These are phyloP conservation scores for Erebia ligea DNA, from an alignment of 2,888 invertebrate species.

Conservation along the genomic window DNA sequence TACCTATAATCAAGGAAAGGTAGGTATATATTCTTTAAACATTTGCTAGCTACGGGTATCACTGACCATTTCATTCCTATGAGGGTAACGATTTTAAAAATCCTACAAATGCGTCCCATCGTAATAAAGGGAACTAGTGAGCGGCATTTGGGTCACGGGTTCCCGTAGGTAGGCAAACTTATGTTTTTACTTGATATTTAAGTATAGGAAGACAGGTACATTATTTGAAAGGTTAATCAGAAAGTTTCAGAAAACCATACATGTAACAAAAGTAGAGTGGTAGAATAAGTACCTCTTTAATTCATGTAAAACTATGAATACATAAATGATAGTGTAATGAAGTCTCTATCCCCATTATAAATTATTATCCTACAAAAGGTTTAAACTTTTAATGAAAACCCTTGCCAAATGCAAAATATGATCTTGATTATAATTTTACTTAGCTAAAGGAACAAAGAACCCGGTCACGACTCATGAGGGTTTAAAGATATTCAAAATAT, in stretches of 20 bases:
- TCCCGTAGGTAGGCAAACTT: conserved; percentile 15
- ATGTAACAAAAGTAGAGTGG: too few relatives aligned
- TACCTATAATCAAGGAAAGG: neutral
- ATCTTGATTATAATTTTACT: conserved; percentile 14
- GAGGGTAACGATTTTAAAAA: neutral
- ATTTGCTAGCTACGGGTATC: neutral
- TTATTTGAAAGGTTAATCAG: too few relatives aligned
- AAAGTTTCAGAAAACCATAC: too few relatives aligned
- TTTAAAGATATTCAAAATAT: conserved; percentile 6
- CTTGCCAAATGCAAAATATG: conserved; percentile 15
- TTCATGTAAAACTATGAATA: too few relatives aligned
- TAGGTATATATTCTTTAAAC: too few relatives aligned
- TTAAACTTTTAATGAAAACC: neutral
- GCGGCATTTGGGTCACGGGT: neutral
- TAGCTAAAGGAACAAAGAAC: conserved; percentile 12
- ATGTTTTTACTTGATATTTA: neutral
- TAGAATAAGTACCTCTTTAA: too few relatives aligned
- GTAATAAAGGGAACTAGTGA: neutral
- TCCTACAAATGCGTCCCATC: neutral
- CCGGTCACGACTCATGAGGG: conserved; percentile 2
- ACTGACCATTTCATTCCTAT: neutral
- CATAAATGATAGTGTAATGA: neutral
- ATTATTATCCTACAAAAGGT: neutral
- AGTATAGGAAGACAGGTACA: too few relatives aligned
- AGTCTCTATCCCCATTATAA: neutral